Percentiles rank a stretch among this genome's conserved stretches.
These are phyloP conservation scores for Mesopsocus fuscifrons DNA, from an alignment of 2,888 invertebrate genomes.

Conservation along the genomic window DNA sequence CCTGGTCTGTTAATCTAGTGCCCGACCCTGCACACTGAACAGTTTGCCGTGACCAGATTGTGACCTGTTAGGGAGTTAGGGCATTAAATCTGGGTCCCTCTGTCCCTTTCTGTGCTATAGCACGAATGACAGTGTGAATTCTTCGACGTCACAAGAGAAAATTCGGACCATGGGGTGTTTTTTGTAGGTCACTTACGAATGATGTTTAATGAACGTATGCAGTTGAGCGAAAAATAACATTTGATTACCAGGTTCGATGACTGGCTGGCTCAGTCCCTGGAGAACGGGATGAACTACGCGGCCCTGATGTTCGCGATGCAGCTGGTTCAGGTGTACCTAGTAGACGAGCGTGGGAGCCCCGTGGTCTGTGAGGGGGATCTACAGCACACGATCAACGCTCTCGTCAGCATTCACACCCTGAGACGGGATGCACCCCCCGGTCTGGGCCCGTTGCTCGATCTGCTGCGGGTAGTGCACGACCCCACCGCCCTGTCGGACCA, in stretches of 20 bases:
- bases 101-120: too few species aligned
- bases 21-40: too few species aligned
- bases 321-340: conserved; percentile 65
- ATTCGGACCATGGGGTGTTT: too few species aligned
- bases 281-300: conserved; percentile 59
- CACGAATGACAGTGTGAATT: too few species aligned
- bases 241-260: conserved; percentile 35
- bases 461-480: conserved; percentile 55
- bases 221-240: too few species aligned
- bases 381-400: conserved; percentile 66
- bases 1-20: too few species aligned
- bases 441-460: conserved; percentile 59
- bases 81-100: too few species aligned
- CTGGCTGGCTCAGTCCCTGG: conserved; percentile 68
- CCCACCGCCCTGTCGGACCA: conserved; percentile 56
- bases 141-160: too few species aligned
- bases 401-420: conserved; percentile 56
- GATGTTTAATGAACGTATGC: too few species aligned
- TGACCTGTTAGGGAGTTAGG: too few species aligned
- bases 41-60: too few species aligned
- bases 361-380: conserved; percentile 69
- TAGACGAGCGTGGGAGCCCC: conserved; percentile 62
- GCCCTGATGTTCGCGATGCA: conserved; percentile 83
- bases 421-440: conserved; percentile 64
- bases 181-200: too few species aligned